Conservation (phyloP, 35 echinoderm and acorn worm species). For the Lytechinus pictus region DNA sequence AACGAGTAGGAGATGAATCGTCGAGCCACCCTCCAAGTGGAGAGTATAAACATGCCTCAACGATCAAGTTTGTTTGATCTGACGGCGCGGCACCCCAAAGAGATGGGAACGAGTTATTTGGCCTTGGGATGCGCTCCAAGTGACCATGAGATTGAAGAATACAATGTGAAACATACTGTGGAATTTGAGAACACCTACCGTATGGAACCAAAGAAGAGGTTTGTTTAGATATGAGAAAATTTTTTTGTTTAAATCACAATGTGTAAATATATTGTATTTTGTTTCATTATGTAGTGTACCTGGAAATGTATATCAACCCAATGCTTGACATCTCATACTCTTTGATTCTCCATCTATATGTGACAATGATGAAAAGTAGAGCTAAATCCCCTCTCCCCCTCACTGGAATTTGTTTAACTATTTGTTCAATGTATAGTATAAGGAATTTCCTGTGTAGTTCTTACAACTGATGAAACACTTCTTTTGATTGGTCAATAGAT, state of each 20-base stretch:
- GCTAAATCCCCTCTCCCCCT: no score
- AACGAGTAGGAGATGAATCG: not conserved
- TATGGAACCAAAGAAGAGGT: constrained; percentile 72
- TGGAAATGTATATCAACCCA: no score
- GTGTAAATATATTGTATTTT: no score
- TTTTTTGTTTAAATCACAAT: not conserved
- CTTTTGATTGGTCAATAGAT: constrained; percentile 63
- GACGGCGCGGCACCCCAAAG: constrained; percentile 24
- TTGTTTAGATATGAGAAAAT: not conserved
- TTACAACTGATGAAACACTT: not conserved
- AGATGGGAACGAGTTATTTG: constrained; percentile 58
- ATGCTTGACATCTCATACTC: no score
- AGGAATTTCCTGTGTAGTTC: not conserved
- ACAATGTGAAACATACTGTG: constrained; percentile 20
- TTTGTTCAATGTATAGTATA: no score
- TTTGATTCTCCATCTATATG: no score
- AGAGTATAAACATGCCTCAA: not conserved
- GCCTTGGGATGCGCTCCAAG: constrained; percentile 46
- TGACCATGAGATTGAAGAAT: constrained; percentile 56
- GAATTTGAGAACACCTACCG: constrained; percentile 67
- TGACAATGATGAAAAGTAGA: no score
- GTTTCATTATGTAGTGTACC: no score
- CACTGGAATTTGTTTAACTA: no score
- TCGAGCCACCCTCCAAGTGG: constrained; percentile 14
- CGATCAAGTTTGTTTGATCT: constrained; percentile 56